Base-by-base conservation (phyloP, 64 coral and sea anemone genomes). In the Montipora sp. region DNA sequence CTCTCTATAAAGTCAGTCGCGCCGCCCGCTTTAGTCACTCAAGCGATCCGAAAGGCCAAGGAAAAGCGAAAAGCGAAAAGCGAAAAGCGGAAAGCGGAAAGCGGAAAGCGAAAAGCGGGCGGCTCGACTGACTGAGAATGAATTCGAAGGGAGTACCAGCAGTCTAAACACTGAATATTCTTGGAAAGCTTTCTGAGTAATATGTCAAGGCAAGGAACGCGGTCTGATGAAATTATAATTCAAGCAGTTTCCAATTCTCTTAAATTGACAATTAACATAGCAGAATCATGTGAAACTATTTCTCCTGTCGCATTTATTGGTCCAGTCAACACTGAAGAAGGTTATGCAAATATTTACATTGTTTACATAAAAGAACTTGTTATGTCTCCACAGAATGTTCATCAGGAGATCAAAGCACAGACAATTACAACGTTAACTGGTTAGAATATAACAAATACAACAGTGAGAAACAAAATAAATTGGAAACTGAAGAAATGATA, bases 211-310 rank as follows among this genome's bases (percentile, higher is more conserved):
- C 67, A 75, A 83, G 90, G 90, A 50, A 92, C 90, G 59, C 83
- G 65, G 79, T 60, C 79, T 48, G 90, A 92, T 74, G 65, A 53
- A 49, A 73, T 91, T 72, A 83, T 91, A 73, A 83, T 91, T 51
- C 90, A 92, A 92, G 90, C 66, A 24, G 90, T 92, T 92, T 79
- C 90, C 50, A 84, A 92, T 92, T 51, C 90, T 75, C 46, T 58
- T 46, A 92, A 92, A 72, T 47, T 92, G 24, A 83, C 46, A 57
- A 92, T 92, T 45, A 48, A 92, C 44, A 92, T 92, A 15, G 83
- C 67, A 73, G 90, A 92, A 36, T 85, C 80, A 43, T 20, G 12
- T 6, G 13, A 1, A 73, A 87, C 75, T 87, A 86, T 92, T 58
- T 85, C 22, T 66, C 48, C 24, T 18, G 45, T 46, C 14, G 79